phyloP scores from a whole-genome alignment of 2,113 vertebrate species.

The Eulemur rufifrons region DNA sequence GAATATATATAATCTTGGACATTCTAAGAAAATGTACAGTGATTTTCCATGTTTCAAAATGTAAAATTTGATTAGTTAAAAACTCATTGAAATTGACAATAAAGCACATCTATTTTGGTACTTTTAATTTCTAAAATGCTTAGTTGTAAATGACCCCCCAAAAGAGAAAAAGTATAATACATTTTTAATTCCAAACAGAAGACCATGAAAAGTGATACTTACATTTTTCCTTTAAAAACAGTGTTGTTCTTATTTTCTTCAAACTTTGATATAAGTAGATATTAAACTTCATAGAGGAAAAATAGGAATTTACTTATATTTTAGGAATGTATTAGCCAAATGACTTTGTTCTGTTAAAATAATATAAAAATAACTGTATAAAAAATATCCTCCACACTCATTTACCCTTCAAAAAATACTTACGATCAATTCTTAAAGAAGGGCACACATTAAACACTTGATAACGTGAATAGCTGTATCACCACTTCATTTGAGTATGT shows the following conservation, averaged over 20 bases:
- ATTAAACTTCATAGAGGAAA: not conserved
- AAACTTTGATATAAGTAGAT: not conserved
- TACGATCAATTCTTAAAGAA: not conserved
- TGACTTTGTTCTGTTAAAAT: not conserved
- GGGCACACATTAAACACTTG: not conserved
- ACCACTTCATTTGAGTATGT: not conserved
- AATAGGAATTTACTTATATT: not conserved
- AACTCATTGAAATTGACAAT: not conserved
- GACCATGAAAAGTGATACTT: not conserved
- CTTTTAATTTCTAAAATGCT: not conserved
- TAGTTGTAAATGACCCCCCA: not conserved
- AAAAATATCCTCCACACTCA: not conserved
- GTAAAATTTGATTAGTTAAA: not conserved
- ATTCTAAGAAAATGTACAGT: not conserved
- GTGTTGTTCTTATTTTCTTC: not conserved
- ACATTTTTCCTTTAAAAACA: not conserved
- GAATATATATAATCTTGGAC: not conserved
- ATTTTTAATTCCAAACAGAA: not conserved
- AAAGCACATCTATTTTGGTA: not conserved
- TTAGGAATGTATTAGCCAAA: not conserved
- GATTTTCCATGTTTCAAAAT: not conserved
- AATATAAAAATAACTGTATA: not conserved
- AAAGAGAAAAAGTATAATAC: not conserved
- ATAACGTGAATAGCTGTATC: not conserved
- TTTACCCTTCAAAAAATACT: not conserved